Conservation (phyloP, 1,140 invertebrate species). For the Papilio glaucus region DNA sequence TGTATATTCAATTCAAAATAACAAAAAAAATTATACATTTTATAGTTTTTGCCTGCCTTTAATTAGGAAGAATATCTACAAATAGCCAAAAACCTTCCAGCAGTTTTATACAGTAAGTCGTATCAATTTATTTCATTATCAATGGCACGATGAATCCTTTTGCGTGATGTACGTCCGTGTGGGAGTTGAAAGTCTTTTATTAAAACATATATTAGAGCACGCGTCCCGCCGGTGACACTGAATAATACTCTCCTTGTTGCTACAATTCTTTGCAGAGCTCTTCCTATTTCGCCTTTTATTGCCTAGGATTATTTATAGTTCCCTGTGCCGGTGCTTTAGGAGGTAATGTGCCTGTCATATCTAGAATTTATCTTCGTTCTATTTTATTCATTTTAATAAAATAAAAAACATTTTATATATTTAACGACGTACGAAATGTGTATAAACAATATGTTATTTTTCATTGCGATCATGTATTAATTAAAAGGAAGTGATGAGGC, state of each 20-base stretch:
- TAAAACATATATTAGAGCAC: conserved; percentile 81
- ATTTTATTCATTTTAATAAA: neutral
- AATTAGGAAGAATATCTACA: too few species aligned
- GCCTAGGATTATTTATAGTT: conserved; percentile 71
- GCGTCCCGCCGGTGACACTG: conserved; percentile 76
- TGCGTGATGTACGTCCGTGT: conserved; percentile 68
- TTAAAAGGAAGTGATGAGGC: too few species aligned
- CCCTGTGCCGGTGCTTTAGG: conserved; percentile 37
- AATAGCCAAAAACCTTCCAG: too few species aligned
- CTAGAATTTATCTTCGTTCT: conserved; percentile 27
- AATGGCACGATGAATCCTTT: conserved; percentile 68
- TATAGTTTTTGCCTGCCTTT: too few species aligned
- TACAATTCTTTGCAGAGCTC: conserved; percentile 68
- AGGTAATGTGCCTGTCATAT: conserved; percentile 37
- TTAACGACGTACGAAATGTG: neutral
- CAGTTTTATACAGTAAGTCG: conserved; percentile 36
- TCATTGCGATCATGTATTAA: too few species aligned
- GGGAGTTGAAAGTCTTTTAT: conserved; percentile 80
- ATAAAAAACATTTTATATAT: neutral
- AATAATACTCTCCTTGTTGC: conserved; percentile 80
- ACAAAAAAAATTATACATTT: too few species aligned
- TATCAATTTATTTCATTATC: conserved; percentile 62
- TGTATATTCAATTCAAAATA: too few species aligned
- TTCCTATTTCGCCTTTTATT: conserved; percentile 77
- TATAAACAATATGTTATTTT: neutral